A percentile compares a stretch with the other conserved stretches of the same genome.
phyloP scores from a whole-genome alignment of 2,888 invertebrate genomes.

The Ophonus ardosiacus region DNA sequence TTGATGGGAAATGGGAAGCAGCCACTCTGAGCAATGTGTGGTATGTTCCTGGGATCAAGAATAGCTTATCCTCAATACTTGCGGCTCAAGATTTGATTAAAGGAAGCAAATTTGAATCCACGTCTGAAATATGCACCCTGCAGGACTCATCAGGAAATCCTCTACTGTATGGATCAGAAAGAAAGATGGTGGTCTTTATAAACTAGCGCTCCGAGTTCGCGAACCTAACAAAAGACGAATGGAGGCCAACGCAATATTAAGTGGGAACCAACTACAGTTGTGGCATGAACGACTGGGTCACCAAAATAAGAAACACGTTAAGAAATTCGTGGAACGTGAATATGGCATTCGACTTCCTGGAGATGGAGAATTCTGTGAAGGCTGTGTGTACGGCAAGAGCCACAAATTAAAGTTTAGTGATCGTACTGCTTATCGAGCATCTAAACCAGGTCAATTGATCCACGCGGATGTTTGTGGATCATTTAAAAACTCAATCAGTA shows the following conservation, averaged over 20 bases:
- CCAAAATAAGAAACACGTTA: too few species aligned
- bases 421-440: not conserved
- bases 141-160: too few species aligned
- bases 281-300: too few species aligned
- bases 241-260: not conserved
- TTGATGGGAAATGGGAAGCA: slow-evolving; percentile 1
- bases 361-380: too few species aligned
- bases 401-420: slow-evolving; percentile 11
- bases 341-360: too few species aligned
- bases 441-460: not conserved
- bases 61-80: too few species aligned
- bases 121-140: not conserved
- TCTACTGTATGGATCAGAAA: too few species aligned
- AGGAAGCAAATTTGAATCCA: slow-evolving; percentile 2
- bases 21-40: too few species aligned
- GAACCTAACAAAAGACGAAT: not conserved
- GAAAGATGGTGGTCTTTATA: too few species aligned
- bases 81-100: not conserved
- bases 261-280: not conserved
- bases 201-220: not conserved
- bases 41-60: not conserved
- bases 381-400: too few species aligned
- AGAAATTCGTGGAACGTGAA: too few species aligned
- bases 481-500: not conserved
- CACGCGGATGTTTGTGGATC: not conserved